phyloP scores from a whole-genome alignment of 2,888 invertebrate species.

The Zeuzera pyrina region DNA sequence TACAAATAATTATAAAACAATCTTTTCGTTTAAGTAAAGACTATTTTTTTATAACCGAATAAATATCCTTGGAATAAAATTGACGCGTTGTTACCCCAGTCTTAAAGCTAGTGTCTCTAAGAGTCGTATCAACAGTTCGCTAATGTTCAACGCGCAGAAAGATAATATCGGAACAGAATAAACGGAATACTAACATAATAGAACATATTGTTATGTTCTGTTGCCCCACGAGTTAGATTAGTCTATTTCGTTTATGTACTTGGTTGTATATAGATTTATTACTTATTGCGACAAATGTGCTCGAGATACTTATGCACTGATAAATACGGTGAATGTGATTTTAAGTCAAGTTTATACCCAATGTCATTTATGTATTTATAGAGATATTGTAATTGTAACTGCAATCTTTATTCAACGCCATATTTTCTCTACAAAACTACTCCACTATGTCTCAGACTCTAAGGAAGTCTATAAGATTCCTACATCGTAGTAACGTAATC shows the following conservation, averaged over 20 bases:
- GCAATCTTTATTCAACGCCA: not conserved
- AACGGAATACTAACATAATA: constrained; percentile 54
- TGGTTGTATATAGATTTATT: constrained; percentile 37
- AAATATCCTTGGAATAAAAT: too few species aligned
- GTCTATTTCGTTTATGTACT: constrained; percentile 30
- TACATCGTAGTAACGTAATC: too few species aligned
- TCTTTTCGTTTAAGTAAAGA: too few species aligned
- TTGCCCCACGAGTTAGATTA: constrained; percentile 30
- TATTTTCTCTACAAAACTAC: too few species aligned
- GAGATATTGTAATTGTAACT: not conserved
- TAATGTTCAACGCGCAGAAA: constrained; percentile 50
- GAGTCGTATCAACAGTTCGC: constrained; percentile 40
- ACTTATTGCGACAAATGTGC: constrained; percentile 31
- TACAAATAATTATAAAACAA: too few species aligned
- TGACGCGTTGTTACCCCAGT: constrained; percentile 24
- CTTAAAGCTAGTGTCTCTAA: constrained; percentile 29
- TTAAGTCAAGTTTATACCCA: too few species aligned
- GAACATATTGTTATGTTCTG: constrained; percentile 45
- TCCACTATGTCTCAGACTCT: too few species aligned
- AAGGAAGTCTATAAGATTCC: too few species aligned
- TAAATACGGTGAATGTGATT: too few species aligned
- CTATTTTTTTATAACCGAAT: too few species aligned
- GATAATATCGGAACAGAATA: constrained; percentile 49
- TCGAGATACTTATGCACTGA: constrained; percentile 10
- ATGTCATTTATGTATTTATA: too few species aligned